Conservation (phyloP, 2,888 invertebrate species). For the Drosophila anomalata region DNA sequence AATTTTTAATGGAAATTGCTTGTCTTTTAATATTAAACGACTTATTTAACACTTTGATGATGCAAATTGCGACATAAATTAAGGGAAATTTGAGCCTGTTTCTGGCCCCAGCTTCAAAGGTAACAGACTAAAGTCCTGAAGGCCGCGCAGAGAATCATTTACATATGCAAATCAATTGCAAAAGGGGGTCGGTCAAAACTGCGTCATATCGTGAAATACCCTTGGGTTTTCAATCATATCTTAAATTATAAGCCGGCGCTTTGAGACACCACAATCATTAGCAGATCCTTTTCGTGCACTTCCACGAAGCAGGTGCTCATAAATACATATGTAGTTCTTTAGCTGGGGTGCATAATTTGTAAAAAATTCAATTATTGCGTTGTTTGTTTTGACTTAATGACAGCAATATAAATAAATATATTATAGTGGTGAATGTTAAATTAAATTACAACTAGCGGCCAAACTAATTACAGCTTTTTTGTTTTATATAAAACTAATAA, state of each 20-base stretch:
- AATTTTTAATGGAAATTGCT: conserved; percentile 74
- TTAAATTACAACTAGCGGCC: neutral
- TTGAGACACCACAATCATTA: conserved; percentile 67
- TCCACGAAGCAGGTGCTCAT: conserved; percentile 47
- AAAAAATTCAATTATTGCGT: conserved; percentile 58
- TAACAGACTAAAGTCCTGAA: conserved; percentile 4
- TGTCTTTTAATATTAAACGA: conserved; percentile 77
- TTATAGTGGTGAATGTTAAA: neutral
- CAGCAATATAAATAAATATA: neutral
- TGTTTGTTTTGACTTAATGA: conserved; percentile 56
- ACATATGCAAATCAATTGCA: conserved; percentile 69
- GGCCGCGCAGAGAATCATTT: conserved; percentile 51
- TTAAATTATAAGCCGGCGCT: conserved; percentile 74
- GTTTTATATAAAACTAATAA: no score
- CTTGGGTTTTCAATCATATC: conserved; percentile 78
- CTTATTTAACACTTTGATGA: conserved; percentile 75
- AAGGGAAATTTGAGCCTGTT: conserved; percentile 54
- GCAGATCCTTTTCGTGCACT: conserved; percentile 24
- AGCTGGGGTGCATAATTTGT: conserved; percentile 59
- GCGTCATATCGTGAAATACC: conserved; percentile 55
- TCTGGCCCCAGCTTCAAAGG: conserved; percentile 16
- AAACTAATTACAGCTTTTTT: no score
- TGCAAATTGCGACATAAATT: conserved; percentile 76
- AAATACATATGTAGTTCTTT: conserved; percentile 3
- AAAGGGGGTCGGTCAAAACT: conserved; percentile 13